Base-by-base conservation (phyloP, 2,888 invertebrate species). In the Desoria tigrina region DNA sequence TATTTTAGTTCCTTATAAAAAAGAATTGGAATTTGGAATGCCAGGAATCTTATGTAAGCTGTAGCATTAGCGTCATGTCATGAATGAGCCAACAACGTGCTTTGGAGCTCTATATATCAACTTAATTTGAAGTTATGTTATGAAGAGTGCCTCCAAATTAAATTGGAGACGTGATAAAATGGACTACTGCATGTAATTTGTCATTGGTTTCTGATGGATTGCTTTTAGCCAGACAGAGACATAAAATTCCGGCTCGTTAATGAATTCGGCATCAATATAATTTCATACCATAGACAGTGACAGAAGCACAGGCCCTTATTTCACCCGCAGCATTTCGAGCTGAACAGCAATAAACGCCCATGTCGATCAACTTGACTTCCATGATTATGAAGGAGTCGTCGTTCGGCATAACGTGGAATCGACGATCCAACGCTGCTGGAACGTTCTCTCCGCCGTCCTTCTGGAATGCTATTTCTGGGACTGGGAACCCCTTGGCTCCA, bases 401-500 rank as follows among this genome's bases (percentile, higher is more conserved):
- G 32, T 88, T 87, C 0, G 92, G 90, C 86, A 94, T 90, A 54
- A 95, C 92, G 81, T 71, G 71, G 39, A 71, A 71, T 1, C 71
- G 63, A 51, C 95, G 86, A 80, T 97, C 95, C 75, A 90, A 85
- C 9, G 96, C 96, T 4, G 97, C 96, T 7, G 95, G 95, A 80
- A 97, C 96, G 78, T 94, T 90, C 78, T 90, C 90, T 0, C 90
- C 92, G n/a, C 92, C 92, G 23, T 92, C 92, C 81, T 94, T 94
- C 77, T 91, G 89, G 89, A 93, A 89, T 0, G 90, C 89, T 76
- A 94, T 91, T 81, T 92, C 89, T 21, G 96, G 96, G 56, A 85
- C 82, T 0, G 96, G 95, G 78, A 90, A 89, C 1, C 95, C 96
- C 65, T 85, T 86, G 2, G 95, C 96, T 16, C 92, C 90, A 83